Conservation (phyloP, 2,888 invertebrate species). For the Brachycybe producta region DNA sequence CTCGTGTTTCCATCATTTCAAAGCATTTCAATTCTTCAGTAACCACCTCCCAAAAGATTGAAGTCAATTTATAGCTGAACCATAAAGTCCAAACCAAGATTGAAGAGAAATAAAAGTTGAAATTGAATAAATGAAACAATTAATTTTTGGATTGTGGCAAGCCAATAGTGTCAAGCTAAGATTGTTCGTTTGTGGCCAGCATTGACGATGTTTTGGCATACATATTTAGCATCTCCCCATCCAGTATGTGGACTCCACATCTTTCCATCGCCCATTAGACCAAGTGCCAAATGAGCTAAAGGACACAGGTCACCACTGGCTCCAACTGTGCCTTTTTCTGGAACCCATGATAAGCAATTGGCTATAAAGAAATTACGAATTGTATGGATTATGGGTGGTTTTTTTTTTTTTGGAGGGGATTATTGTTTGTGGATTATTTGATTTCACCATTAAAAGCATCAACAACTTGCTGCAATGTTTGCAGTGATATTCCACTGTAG, state of each 20-base stretch:
- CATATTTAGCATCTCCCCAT: constrained; percentile 47
- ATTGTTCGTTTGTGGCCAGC: background rate
- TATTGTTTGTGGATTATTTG: background rate
- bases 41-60: too few relatives aligned
- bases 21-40: too few relatives aligned
- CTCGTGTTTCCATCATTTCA: too few relatives aligned
- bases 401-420: too few relatives aligned
- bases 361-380: constrained; percentile 38
- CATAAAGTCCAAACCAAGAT: too few relatives aligned
- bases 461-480: constrained; percentile 44
- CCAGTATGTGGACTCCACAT: constrained; percentile 52
- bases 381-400: background rate
- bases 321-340: constrained; percentile 54
- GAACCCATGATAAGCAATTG: constrained; percentile 50
- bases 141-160: too few relatives aligned
- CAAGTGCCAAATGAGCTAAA: constrained; percentile 49
- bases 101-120: too few relatives aligned
- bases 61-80: too few relatives aligned
- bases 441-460: constrained; percentile 49
- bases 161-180: too few relatives aligned
- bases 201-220: constrained; percentile 27
- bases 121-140: too few relatives aligned
- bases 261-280: constrained; percentile 51
- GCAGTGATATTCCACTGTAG: constrained; percentile 48
- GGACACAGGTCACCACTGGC: constrained; percentile 54